Evolutionary conservation across 2,797 vertebrate species (phyloP).

Genomic region (Triplophysa yarkandensis): DNA sequence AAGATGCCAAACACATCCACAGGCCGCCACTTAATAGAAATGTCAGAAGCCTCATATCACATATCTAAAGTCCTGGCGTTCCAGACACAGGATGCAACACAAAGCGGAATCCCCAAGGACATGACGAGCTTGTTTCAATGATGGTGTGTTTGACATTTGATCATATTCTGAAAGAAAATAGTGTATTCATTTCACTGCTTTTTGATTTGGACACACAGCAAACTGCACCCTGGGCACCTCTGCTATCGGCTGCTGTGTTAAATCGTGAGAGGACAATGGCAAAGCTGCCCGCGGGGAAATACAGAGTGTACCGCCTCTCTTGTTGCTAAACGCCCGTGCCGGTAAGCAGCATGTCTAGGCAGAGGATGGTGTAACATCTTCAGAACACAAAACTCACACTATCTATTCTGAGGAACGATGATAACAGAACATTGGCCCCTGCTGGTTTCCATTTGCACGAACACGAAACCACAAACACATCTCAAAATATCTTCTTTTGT

Average conservation of each 20-base stretch:
- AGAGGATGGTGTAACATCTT: slow-evolving; percentile 6
- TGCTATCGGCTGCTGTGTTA: slow-evolving; percentile 20
- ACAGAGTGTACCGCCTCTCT: slow-evolving; percentile 18
- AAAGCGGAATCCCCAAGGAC: neutral
- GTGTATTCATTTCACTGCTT: slow-evolving; percentile 1
- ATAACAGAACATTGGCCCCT: too few species aligned
- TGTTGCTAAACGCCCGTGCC: slow-evolving; percentile 34
- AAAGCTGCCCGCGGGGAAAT: slow-evolving; percentile 15
- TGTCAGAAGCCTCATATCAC: slow-evolving; percentile 64
- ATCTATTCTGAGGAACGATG: too few species aligned
- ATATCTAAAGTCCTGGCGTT: slow-evolving; percentile 38
- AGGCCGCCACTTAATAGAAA: slow-evolving; percentile 67
- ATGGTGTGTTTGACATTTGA: slow-evolving; percentile 7
- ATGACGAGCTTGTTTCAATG: neutral
- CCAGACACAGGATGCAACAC: neutral
- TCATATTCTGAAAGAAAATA: neutral
- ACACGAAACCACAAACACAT: neutral
- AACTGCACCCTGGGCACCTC: neutral
- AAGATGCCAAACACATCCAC: slow-evolving; percentile 63
- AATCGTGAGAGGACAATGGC: slow-evolving; percentile 10
- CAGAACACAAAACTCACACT: neutral
- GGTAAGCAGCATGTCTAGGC: slow-evolving; percentile 34
- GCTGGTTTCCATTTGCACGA: too few species aligned
- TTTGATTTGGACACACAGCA: slow-evolving; percentile 2
- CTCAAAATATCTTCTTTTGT: too few species aligned